Conservation (phyloP, 2,113 vertebrate genomes). For the Pardalotus punctatus region DNA sequence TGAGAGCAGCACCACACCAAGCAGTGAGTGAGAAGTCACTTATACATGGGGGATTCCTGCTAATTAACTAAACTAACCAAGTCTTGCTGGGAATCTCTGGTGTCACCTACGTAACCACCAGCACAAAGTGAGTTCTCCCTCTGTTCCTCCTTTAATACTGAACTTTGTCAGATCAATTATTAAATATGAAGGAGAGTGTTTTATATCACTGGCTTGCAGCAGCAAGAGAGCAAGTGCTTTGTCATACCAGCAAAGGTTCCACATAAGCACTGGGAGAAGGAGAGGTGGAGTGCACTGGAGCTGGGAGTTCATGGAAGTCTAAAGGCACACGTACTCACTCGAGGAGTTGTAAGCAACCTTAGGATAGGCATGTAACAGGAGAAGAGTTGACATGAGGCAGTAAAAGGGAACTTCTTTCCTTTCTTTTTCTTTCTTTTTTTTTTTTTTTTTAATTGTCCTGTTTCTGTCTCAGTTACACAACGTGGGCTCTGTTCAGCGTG, state of each 20-base stretch:
- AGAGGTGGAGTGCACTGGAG: not conserved
- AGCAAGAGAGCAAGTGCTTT: not conserved
- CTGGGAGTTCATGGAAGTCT: not conserved
- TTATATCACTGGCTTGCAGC: not conserved
- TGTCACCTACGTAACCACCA: no score
- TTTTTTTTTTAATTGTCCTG: not conserved
- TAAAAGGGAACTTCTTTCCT: not conserved
- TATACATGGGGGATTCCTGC: not conserved
- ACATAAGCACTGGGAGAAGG: not conserved
- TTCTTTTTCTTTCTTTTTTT: not conserved
- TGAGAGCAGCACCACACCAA: not conserved
- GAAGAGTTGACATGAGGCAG: not conserved
- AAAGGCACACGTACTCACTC: not conserved
- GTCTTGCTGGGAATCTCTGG: not conserved
- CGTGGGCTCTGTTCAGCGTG: not conserved
- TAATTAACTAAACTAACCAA: not conserved
- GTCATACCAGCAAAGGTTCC: conserved; percentile 28
- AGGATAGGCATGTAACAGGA: not conserved
- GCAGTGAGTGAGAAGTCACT: not conserved
- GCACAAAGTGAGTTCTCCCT: not conserved
- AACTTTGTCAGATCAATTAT: not conserved
- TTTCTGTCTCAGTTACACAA: conserved; percentile 14
- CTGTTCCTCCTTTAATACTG: not conserved
- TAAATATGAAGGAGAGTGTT: not conserved
- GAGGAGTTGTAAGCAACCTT: not conserved